These are phyloP conservation scores for Spilogale gracilis DNA, from an alignment of 2,113 vertebrate genomes.

Conservation along the genomic window DNA sequence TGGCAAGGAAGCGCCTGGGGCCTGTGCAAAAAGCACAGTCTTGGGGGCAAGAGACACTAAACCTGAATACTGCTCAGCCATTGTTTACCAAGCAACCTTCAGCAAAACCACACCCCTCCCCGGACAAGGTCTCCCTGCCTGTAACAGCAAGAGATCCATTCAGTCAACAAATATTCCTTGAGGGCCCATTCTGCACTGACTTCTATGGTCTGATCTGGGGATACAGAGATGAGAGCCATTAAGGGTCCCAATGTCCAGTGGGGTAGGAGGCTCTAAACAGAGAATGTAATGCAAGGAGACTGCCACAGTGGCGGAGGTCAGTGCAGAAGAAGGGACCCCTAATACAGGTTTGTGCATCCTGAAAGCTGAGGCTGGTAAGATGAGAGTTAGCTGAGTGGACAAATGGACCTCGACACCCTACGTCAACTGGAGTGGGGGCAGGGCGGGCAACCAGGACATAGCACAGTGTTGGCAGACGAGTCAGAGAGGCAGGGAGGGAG, in stretches of 20 bases:
- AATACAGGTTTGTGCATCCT: not conserved
- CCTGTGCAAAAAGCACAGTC: not conserved
- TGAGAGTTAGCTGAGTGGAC: not conserved
- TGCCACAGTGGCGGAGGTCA: not conserved
- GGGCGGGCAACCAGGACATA: fast-evolving
- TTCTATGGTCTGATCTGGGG: not conserved
- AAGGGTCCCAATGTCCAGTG: not conserved
- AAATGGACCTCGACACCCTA: fast-evolving
- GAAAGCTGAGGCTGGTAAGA: not conserved
- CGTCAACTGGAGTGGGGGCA: no score
- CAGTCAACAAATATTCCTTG: not conserved
- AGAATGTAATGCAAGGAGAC: not conserved
- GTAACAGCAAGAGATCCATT: not conserved
- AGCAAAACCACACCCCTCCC: not conserved
- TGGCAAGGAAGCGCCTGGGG: not conserved
- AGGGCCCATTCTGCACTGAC: not conserved
- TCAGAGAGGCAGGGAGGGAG: fast-evolving
- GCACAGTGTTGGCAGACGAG: not conserved
- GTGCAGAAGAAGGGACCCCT: not conserved
- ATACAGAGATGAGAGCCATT: not conserved
- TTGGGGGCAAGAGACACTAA: not conserved
- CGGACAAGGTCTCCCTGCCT: not conserved
- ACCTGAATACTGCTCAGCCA: not conserved
- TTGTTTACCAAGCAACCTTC: not conserved
- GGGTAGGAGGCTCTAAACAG: not conserved